These are phyloP conservation scores for Anas flavirostris DNA, from an alignment of 2,797 vertebrate species.

Conservation along the genomic window DNA sequence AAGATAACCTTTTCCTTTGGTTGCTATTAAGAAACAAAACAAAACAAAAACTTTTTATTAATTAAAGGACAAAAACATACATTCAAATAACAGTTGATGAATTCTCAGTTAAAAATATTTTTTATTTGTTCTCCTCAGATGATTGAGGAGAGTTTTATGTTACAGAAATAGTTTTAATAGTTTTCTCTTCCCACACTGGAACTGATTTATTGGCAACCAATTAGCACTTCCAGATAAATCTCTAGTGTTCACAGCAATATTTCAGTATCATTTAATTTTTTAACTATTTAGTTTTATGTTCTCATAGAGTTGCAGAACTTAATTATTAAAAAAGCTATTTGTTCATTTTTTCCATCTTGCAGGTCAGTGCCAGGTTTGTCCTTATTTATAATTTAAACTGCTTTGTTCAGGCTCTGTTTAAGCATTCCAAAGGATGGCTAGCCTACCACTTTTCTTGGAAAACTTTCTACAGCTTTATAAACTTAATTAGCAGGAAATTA, in stretches of 20 bases:
- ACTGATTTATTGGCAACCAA: slow-evolving; percentile 19
- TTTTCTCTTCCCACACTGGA: slow-evolving; percentile 17
- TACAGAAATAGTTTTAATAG: slow-evolving; percentile 8
- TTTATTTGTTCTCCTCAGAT: not conserved
- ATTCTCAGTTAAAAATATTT: slow-evolving; percentile 25
- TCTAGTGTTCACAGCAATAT: not conserved
- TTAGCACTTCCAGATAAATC: slow-evolving; percentile 30
- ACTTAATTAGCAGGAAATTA: slow-evolving; percentile 43
- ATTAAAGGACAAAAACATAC: slow-evolving; percentile 7
- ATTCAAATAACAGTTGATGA: not conserved
- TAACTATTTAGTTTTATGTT: slow-evolving; percentile 37
- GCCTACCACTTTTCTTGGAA: slow-evolving; percentile 58
- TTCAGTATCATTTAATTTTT: slow-evolving; percentile 6
- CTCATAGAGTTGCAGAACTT: slow-evolving; percentile 12
- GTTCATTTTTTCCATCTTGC: slow-evolving; percentile 49
- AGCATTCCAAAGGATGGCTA: slow-evolving; percentile 50
- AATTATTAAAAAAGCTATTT: slow-evolving; percentile 49
- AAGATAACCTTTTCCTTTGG: slow-evolving; percentile 29
- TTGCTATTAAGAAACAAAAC: slow-evolving; percentile 17
- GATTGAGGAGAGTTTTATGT: not conserved
- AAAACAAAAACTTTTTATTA: not conserved
- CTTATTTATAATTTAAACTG: slow-evolving; percentile 34
- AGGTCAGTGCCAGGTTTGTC: not conserved
- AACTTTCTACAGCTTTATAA: slow-evolving; percentile 14
- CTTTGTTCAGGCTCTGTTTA: slow-evolving; percentile 54